phyloP scores from a whole-genome alignment of 2,888 invertebrate species.

The Nesidiocoris tenuis region DNA sequence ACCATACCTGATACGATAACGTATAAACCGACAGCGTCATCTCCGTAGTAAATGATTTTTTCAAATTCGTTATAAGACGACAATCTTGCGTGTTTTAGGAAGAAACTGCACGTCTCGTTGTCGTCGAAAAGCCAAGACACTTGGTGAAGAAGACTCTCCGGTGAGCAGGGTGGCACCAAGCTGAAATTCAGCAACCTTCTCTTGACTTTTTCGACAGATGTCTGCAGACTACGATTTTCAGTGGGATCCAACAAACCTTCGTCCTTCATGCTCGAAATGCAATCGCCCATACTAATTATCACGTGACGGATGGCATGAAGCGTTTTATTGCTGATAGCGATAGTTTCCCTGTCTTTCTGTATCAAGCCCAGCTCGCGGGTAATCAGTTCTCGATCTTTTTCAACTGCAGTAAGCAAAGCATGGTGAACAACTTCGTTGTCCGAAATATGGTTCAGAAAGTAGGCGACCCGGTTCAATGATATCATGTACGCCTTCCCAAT shows the following conservation, averaged over 20 bases:
- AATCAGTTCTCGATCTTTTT: conserved; percentile 23
- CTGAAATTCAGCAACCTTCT: conserved; percentile 55
- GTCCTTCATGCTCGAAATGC: conserved; percentile 39
- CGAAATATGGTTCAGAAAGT: conserved; percentile 35
- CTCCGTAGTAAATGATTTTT: conserved; percentile 29
- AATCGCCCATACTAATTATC: conserved; percentile 33
- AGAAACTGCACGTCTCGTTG: conserved; percentile 17
- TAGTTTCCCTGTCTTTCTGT: conserved; percentile 38
- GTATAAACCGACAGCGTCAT: conserved; percentile 28
- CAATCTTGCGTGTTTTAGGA: conserved; percentile 28
- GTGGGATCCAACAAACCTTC: conserved; percentile 40
- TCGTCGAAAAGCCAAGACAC: conserved; percentile 33
- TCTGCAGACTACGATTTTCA: conserved; percentile 53
- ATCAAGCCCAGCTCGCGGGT: conserved; percentile 36
- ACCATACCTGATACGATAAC: conserved; percentile 31
- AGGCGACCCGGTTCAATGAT: conserved; percentile 15
- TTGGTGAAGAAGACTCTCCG: conserved; percentile 18
- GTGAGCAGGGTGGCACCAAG: conserved; percentile 23
- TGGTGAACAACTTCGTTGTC: conserved; percentile 31
- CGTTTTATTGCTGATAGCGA: conserved; percentile 33
- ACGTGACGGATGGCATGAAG: conserved; percentile 38
- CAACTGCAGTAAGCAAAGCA: conserved; percentile 11
- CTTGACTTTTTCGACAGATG: conserved; percentile 56
- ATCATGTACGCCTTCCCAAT: conserved; percentile 39
- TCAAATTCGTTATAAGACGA: conserved; percentile 23